Evolutionary conservation across 1,140 invertebrate genomes (phyloP).

Genomic region (Drosophila miranda): DNA sequence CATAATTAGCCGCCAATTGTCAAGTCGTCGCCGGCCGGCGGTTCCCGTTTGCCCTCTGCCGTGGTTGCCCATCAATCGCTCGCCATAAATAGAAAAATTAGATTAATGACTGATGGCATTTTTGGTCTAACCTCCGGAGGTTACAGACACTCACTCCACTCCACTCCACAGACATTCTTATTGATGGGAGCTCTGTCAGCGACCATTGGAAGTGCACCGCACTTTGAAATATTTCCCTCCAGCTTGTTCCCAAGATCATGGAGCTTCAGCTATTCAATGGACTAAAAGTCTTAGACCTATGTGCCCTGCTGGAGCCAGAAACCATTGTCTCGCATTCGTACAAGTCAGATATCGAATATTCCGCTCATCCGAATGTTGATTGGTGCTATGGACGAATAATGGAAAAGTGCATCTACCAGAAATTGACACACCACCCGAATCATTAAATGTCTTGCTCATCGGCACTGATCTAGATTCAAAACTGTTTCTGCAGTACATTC

Average conservation of each 20-base stretch:
- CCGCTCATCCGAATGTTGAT: too few relatives aligned
- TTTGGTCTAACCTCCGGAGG: slow-evolving; percentile 47
- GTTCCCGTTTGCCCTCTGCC: too few relatives aligned
- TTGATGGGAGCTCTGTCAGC: slow-evolving; percentile 45
- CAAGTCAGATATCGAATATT: too few relatives aligned
- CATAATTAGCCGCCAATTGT: slow-evolving; percentile 75
- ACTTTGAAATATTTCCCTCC: slow-evolving; percentile 30
- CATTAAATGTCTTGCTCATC: too few relatives aligned
- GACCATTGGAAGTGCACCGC: slow-evolving; percentile 14
- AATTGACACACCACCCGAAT: too few relatives aligned
- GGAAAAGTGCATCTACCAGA: too few relatives aligned
- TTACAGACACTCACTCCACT: slow-evolving; percentile 5
- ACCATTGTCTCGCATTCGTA: too few relatives aligned
- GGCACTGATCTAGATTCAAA: too few relatives aligned
- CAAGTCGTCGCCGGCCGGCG: slow-evolving; percentile 46
- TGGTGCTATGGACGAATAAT: too few relatives aligned
- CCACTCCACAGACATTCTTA: slow-evolving; percentile 45
- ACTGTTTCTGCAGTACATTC: too few relatives aligned
- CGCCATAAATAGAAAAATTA: slow-evolving; percentile 67
- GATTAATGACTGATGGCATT: slow-evolving; percentile 64
- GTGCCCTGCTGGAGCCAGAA: too few relatives aligned
- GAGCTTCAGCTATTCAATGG: slow-evolving; percentile 21
- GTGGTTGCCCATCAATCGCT: slow-evolving; percentile 39
- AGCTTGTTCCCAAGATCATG: slow-evolving; percentile 13
- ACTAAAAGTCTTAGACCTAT: too few relatives aligned